Evolutionary conservation across 1,140 invertebrate species (phyloP).

Genomic region (Drosophila pachea): DNA sequence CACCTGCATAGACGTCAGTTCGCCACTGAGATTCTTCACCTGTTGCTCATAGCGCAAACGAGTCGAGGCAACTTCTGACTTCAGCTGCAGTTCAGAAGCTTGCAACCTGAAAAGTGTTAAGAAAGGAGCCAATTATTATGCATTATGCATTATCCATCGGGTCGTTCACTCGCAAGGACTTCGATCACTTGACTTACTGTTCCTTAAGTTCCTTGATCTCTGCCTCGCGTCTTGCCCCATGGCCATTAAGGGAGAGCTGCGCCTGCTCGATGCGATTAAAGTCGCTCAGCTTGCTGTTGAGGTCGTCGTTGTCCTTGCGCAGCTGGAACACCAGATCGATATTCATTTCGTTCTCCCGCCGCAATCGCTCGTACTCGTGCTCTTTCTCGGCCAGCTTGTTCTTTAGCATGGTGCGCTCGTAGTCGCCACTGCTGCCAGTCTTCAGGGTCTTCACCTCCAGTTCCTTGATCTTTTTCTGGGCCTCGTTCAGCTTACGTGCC

Average conservation of each 20-base stretch:
- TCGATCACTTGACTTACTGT: slow-evolving; percentile 77
- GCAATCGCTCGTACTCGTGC: slow-evolving; percentile 86
- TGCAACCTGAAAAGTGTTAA: slow-evolving; percentile 81
- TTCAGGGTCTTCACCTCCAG: slow-evolving; percentile 66
- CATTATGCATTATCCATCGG: too few relatives aligned
- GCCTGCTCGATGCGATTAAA: slow-evolving; percentile 91
- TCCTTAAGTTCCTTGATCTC: slow-evolving; percentile 86
- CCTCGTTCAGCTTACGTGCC: slow-evolving; percentile 84
- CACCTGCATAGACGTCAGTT: slow-evolving; percentile 90
- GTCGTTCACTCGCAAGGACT: not conserved
- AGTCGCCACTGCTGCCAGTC: slow-evolving; percentile 80
- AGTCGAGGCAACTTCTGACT: slow-evolving; percentile 90
- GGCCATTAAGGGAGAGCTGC: slow-evolving; percentile 87
- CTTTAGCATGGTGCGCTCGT: slow-evolving; percentile 84
- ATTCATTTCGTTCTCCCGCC: slow-evolving; percentile 85
- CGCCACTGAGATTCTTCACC: slow-evolving; percentile 90
- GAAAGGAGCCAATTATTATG: not conserved
- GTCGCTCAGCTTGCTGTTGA: slow-evolving; percentile 89
- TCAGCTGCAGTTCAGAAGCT: slow-evolving; percentile 88
- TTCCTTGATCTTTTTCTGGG: slow-evolving; percentile 82
- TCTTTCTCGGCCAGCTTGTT: slow-evolving; percentile 86
- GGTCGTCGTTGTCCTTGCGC: slow-evolving; percentile 88
- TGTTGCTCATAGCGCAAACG: slow-evolving; percentile 94
- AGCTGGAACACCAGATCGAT: slow-evolving; percentile 85
- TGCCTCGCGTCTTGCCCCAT: slow-evolving; percentile 85